Evolutionary conservation across 2,113 vertebrate species (phyloP).

Genomic region (Hypomesus transpacificus): DNA sequence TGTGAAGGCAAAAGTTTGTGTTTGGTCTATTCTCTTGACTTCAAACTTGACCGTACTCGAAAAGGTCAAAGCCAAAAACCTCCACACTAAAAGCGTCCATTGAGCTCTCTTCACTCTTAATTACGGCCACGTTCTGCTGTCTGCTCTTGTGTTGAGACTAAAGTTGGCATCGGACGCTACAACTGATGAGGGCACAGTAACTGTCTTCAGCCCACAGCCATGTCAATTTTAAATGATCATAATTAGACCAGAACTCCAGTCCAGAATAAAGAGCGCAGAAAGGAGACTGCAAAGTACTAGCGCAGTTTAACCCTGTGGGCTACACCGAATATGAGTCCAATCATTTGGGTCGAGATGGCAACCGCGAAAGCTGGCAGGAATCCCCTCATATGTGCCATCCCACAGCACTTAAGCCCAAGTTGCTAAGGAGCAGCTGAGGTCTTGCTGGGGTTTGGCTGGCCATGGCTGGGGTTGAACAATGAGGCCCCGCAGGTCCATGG

Average conservation of each 20-base stretch:
- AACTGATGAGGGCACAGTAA: conserved; percentile 32
- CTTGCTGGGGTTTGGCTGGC: conserved; percentile 12
- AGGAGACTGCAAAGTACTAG: background rate
- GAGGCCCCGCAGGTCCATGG: conserved; percentile 33
- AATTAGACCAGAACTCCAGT: background rate
- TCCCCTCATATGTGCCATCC: conserved; percentile 27
- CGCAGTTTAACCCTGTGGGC: background rate
- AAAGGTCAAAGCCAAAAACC: conserved; percentile 45
- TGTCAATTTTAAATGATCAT: background rate
- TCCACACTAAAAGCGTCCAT: conserved; percentile 21
- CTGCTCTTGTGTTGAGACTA: conserved; percentile 53
- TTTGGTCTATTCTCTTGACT: conserved; percentile 48
- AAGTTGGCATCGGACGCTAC: conserved; percentile 29
- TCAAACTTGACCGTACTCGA: conserved; percentile 62
- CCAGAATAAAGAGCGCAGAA: no score
- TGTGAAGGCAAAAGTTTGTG: conserved; percentile 42
- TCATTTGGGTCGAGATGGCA: background rate
- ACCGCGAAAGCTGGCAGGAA: conserved; percentile 35
- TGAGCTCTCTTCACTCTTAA: conserved; percentile 39
- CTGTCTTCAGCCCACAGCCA: conserved; percentile 20
- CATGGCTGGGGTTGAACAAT: conserved; percentile 34
- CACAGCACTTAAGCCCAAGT: conserved; percentile 36
- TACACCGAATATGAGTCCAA: background rate
- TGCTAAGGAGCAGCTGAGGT: conserved; percentile 32
- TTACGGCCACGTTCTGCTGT: conserved; percentile 47